Evolutionary conservation across 2,888 invertebrate genomes (phyloP), one percentile per base, ranked within the genome.

Genomic region (Octonoba sinensis): DNA sequence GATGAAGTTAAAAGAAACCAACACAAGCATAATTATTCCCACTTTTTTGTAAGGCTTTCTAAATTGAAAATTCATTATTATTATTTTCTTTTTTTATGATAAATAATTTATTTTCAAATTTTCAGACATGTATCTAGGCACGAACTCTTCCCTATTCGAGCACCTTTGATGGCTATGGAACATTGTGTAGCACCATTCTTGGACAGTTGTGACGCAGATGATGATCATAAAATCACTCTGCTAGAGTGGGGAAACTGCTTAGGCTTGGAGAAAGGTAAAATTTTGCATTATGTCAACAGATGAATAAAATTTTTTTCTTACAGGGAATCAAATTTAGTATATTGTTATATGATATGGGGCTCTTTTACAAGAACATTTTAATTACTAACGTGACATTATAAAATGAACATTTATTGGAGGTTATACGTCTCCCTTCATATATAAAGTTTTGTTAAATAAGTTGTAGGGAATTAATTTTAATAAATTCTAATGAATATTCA

Each of bases 121-220:
- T 46, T 22, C 86, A 92, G 93, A 87, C 88, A 92, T 85, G 95
- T 99, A 60, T 96, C 96, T 36, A 93, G 96, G 54, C 96, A 97
- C 90, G 98, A 99, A 90, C 91, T 99, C 87, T 97, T 97, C 91
- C 97, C 97, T 72, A 96, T 97, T 88, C 93, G 96, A 83, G 97
- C 97, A 69, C 96, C 97, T 2, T 91, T 99, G 85, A 94, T 97
- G 92, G 93, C 97, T 51, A 92, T 99, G 90, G 99, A 99, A 90
- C 97, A 97, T 89, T 99, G 99, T 91, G 97, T 98, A 89, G 95
- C 96, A 82, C 96, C 97, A 56, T 99, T 99, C 92, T 92, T 98
- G 84, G 94, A 97, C 89, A 91, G 91, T 44, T 99, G 99, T 89
- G 98, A 99, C 89, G 90, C 89, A 49, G 92, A 98, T 90, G 91